These are phyloP conservation scores for Catagonus wagneri DNA, from an alignment of 2,113 vertebrate species.

Conservation along the genomic window DNA sequence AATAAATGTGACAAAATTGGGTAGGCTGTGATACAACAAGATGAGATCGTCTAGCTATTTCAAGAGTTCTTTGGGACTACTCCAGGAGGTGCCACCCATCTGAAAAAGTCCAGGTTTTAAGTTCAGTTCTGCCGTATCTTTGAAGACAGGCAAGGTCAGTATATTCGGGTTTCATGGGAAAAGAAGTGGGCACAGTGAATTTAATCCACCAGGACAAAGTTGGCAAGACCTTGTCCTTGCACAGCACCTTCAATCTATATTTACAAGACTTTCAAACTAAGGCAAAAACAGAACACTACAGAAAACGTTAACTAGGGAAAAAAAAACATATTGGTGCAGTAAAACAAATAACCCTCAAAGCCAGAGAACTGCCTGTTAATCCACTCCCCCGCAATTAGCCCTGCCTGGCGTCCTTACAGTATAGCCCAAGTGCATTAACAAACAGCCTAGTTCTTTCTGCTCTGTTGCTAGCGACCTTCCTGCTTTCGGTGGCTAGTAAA, in stretches of 20 bases:
- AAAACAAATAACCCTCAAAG: conserved; percentile 76
- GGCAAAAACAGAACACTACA: conserved; percentile 62
- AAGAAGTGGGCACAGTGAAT: not conserved
- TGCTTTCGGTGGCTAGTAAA: conserved; percentile 86
- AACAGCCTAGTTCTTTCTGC: conserved; percentile 80
- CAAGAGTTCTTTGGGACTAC: conserved; percentile 57
- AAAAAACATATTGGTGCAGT: conserved; percentile 70
- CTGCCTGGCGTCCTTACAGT: conserved; percentile 68
- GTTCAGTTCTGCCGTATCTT: not conserved
- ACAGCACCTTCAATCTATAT: conserved; percentile 26
- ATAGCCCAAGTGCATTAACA: conserved; percentile 78
- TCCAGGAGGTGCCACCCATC: not conserved
- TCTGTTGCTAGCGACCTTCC: conserved; percentile 81
- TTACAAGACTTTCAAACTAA: conserved; percentile 69
- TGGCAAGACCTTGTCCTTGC: conserved; percentile 2
- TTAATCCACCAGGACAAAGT: not conserved
- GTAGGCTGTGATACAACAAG: conserved; percentile 36
- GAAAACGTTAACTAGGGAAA: conserved; percentile 52
- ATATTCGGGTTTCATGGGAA: not conserved
- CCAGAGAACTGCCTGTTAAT: conserved; percentile 61
- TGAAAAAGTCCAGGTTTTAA: conserved; percentile 39
- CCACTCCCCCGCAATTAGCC: conserved; percentile 61
- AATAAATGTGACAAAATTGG: conserved; percentile 76
- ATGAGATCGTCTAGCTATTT: conserved; percentile 66
- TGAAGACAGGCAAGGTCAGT: not conserved